Percentiles rank a stretch among this genome's conserved stretches.
Conservation (phyloP, 2,888 invertebrate genomes). For the Xiphydria camelus region DNA sequence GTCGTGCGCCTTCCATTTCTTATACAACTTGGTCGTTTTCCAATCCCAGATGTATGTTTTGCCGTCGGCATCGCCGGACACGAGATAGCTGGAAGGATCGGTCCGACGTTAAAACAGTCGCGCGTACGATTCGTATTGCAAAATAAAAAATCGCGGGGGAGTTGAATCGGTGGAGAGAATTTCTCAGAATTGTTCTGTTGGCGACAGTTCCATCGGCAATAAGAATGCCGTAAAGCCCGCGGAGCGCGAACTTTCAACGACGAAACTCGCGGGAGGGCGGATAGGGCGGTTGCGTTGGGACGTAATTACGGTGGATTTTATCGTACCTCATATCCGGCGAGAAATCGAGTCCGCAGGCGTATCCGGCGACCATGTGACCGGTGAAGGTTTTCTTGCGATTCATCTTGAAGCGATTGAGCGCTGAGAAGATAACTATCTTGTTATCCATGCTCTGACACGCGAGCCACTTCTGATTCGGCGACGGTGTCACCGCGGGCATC, state of each 20-base stretch:
- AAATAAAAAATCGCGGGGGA: too few species aligned
- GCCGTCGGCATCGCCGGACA: conserved; percentile 98
- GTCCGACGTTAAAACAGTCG: not conserved
- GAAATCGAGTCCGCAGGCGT: conserved; percentile 95
- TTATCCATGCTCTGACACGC: conserved; percentile 99
- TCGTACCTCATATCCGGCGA: conserved; percentile 95
- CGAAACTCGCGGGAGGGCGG: too few species aligned
- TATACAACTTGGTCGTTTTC: conserved; percentile 98
- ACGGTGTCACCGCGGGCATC: conserved; percentile 92
- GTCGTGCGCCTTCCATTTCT: conserved; percentile 99
- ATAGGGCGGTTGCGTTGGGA: too few species aligned
- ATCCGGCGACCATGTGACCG: conserved; percentile 99
- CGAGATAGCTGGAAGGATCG: conserved; percentile 77
- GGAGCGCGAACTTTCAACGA: too few species aligned
- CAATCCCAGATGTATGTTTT: conserved; percentile 99
- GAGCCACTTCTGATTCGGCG: conserved; percentile 98
- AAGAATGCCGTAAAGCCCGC: too few species aligned
- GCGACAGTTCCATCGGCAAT: too few species aligned
- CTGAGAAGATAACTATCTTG: conserved; percentile 96
- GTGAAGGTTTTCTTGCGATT: conserved; percentile 97
- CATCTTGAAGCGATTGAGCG: conserved; percentile 95
- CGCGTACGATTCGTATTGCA: too few species aligned
- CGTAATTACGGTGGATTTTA: not conserved
- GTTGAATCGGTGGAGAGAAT: too few species aligned
- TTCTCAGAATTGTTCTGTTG: too few species aligned